Evolutionary conservation across 2,888 invertebrate genomes (phyloP).

Genomic region (Drosophila paracracens): DNA sequence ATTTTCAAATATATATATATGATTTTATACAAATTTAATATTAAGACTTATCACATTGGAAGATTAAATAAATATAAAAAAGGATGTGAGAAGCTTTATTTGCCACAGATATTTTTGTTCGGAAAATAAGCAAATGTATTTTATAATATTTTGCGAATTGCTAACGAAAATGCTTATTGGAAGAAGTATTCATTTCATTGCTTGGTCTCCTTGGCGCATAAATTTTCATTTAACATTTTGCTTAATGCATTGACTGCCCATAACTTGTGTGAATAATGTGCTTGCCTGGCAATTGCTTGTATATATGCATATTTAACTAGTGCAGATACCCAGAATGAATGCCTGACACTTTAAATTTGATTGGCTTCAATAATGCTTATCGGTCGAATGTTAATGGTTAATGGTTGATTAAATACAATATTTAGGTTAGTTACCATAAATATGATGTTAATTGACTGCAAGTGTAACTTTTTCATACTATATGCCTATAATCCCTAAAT

Average conservation of each 20-base stretch:
- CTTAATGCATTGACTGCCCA: constrained; percentile 41
- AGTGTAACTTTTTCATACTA: not conserved
- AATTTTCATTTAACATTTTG: constrained; percentile 41
- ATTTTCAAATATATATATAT: not conserved
- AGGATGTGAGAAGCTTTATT: not conserved
- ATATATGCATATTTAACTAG: constrained; percentile 5
- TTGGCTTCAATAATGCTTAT: not conserved
- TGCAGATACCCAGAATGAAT: constrained; percentile 14
- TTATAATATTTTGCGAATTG: constrained; percentile 6
- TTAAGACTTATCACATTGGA: not conserved
- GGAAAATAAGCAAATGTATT: not conserved
- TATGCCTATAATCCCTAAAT: constrained; percentile 21
- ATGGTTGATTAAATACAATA: not conserved
- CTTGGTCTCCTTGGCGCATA: constrained; percentile 22
- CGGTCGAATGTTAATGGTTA: not conserved
- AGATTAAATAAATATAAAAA: not conserved
- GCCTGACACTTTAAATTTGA: constrained; percentile 1
- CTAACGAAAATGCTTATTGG: constrained; percentile 16
- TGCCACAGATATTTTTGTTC: not conserved
- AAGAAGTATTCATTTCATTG: constrained; percentile 9
- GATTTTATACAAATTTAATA: not conserved
- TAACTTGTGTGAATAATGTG: constrained; percentile 39
- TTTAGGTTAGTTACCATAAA: constrained; percentile 10
- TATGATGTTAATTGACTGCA: constrained; percentile 5
- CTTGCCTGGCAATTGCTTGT: constrained; percentile 30